Evolutionary conservation across 2,888 invertebrate genomes (phyloP), one percentile per base, ranked within the genome.

Genomic region (Notocelia uddmanniana): DNA sequence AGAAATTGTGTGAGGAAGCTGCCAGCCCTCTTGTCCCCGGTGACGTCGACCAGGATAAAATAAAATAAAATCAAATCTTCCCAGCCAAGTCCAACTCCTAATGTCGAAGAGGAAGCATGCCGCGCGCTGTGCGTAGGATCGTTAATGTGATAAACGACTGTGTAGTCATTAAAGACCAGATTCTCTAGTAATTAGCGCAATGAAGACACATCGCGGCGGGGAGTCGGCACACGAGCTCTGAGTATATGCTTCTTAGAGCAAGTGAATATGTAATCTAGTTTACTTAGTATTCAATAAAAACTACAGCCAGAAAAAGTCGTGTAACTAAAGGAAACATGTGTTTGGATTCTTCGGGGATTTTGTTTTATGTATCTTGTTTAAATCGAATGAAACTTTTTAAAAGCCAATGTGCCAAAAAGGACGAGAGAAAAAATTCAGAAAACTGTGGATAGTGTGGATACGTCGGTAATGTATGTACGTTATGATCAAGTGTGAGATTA

Each of bases 201-300:
- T 64, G 64, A 64, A 64, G 64, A 64, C 52, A 60, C 60, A 54
- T 37, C 64, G 52, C 52, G 21, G 52, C 64, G 54, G 52, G 54
- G 63, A 26, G 31, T 45, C 60, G 45, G 13, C n/a, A 45, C 45
- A 45, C n/a, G n/a, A 45, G 45, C 45, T 45, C 45, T 6, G 6
- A n/a, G 45, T 45, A 8, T 15, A 45, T 1, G 45, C 45, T n/a
- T 15, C 15, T 15, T 15, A 41, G 41, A 41, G 8, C 45, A 45
- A n/a, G 45, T 45, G 6, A 45, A 15, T n/a, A 45, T 45, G 45
- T 45, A n/a, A n/a, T 6, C 45, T 45, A 45, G 45, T 8, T n/a
- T 1, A n/a, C n/a, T 1, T 37, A 37, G 13, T 6, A 31, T 31
- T 31, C 31, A 6, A n/a, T n/a, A n/a, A 45, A 45, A 45, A 45